Conservation (phyloP, 2,888 invertebrate species). For the Meandrusa payeni region DNA sequence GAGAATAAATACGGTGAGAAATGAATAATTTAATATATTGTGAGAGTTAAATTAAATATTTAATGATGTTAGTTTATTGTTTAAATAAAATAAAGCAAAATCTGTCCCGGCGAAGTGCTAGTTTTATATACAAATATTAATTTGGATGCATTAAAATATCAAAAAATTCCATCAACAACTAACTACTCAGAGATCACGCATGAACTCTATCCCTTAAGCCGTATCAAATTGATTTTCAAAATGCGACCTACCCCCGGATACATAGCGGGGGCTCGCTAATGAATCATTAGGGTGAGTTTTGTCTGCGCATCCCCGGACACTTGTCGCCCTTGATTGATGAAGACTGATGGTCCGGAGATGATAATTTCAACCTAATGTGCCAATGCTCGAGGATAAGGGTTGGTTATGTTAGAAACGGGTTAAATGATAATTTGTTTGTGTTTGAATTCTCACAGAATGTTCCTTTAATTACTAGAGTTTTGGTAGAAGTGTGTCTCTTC, state of each 20-base stretch:
- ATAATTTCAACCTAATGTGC: slow-evolving; percentile 4
- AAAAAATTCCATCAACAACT: slow-evolving; percentile 1
- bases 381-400: slow-evolving; percentile 6
- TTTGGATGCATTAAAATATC: too few species aligned
- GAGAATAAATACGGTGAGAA: too few species aligned
- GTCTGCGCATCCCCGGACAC: slow-evolving; percentile 7
- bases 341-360: slow-evolving; percentile 22
- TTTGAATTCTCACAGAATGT: too few species aligned
- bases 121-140: too few species aligned
- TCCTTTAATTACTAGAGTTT: too few species aligned
- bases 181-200: slow-evolving; percentile 9
- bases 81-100: too few species aligned
- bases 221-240: slow-evolving; percentile 35
- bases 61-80: too few species aligned
- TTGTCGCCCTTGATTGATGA: slow-evolving; percentile 26
- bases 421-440: slow-evolving; percentile 9
- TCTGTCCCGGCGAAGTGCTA: too few species aligned
- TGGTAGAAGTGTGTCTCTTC: too few species aligned
- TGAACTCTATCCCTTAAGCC: slow-evolving; percentile 21
- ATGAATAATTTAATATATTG: too few species aligned
- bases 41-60: too few species aligned
- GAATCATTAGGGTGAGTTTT: slow-evolving; percentile 25
- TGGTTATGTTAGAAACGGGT: slow-evolving; percentile 6
- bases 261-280: slow-evolving; percentile 22
- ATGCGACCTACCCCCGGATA: slow-evolving; percentile 22